Evolutionary conservation across 2,797 vertebrate genomes (phyloP).

Genomic region (Trichosurus vulpecula): DNA sequence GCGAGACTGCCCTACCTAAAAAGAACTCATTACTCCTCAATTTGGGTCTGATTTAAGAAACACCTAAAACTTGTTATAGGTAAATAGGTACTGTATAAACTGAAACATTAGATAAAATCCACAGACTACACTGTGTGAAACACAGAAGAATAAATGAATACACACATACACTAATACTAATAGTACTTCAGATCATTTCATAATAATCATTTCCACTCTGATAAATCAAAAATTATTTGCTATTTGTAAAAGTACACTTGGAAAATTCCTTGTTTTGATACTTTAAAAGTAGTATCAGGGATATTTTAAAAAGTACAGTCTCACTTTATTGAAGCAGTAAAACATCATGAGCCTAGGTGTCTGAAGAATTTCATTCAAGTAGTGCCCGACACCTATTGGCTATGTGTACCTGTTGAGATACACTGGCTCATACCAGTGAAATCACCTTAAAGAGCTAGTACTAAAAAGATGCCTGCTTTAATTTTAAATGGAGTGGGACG

Average conservation of each 20-base stretch:
- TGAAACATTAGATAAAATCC: slow-evolving; percentile 66
- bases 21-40: slow-evolving; percentile 74
- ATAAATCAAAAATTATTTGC: slow-evolving; percentile 55
- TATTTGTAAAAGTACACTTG: slow-evolving; percentile 47
- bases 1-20: slow-evolving; percentile 72
- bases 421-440: neutral
- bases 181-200: slow-evolving; percentile 52
- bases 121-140: slow-evolving; percentile 52
- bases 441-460: neutral
- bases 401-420: neutral
- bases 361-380: neutral
- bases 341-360: neutral
- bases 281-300: slow-evolving; percentile 25
- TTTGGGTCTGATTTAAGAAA: slow-evolving; percentile 69
- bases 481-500: neutral
- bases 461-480: neutral
- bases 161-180: slow-evolving; percentile 2
- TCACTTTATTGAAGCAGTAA: neutral
- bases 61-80: slow-evolving; percentile 63
- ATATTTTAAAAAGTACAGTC: slow-evolving; percentile 31
- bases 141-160: slow-evolving; percentile 38
- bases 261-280: slow-evolving; percentile 59
- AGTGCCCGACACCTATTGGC: neutral
- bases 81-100: slow-evolving; percentile 36
- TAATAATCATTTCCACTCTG: slow-evolving; percentile 32